These are phyloP conservation scores for Furcula furcula DNA, from an alignment of 2,888 invertebrate species.

Conservation along the genomic window DNA sequence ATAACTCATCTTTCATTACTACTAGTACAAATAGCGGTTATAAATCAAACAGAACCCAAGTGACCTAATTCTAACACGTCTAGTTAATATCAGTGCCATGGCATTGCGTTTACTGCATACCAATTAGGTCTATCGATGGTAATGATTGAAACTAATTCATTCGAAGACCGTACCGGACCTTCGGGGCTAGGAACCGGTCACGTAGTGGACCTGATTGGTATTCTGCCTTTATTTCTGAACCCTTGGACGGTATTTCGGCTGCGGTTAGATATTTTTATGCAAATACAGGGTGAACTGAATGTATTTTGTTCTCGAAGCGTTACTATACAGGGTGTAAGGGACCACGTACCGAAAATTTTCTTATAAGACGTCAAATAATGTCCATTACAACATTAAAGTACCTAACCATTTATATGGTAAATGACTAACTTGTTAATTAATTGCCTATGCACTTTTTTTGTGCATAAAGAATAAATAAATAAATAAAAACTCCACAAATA, in stretches of 20 bases:
- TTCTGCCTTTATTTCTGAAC: neutral
- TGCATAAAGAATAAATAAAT: too few relatives aligned
- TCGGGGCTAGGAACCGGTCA: constrained; percentile 37
- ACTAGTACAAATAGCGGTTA: constrained; percentile 3
- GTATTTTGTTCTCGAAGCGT: too few relatives aligned
- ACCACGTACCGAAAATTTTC: too few relatives aligned
- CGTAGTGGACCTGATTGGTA: constrained; percentile 23
- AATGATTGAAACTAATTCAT: constrained; percentile 51
- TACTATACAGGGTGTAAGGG: too few relatives aligned
- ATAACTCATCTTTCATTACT: too few relatives aligned
- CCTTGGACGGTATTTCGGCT: neutral
- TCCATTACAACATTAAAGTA: too few relatives aligned
- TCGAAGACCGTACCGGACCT: constrained; percentile 32
- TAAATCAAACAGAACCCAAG: neutral
- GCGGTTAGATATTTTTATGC: neutral
- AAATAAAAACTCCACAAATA: too few relatives aligned
- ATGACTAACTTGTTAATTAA: too few relatives aligned
- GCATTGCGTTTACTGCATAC: constrained; percentile 27
- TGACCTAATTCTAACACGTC: neutral
- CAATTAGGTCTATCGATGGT: constrained; percentile 36
- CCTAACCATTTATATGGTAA: too few relatives aligned
- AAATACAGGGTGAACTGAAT: too few relatives aligned
- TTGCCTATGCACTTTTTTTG: too few relatives aligned
- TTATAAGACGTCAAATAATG: too few relatives aligned
- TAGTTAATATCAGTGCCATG: constrained; percentile 10